Base-by-base conservation (phyloP, 2,888 invertebrate species). In the Gortyna flavago region DNA sequence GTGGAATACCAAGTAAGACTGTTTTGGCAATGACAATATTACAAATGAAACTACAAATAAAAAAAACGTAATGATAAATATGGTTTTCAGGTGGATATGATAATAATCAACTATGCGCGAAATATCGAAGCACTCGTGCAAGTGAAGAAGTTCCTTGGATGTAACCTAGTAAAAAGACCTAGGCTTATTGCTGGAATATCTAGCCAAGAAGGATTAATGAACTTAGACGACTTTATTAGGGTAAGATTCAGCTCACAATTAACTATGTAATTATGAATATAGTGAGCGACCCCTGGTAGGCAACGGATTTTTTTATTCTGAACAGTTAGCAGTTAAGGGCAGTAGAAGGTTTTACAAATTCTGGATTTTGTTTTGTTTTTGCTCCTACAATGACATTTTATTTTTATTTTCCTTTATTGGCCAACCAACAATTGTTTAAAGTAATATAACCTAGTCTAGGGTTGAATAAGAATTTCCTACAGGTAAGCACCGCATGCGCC, bases 1-100 rank as follows among this genome's bases (percentile, higher is more conserved):
- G 57, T 92, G 67, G 90, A 93, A 68, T 87, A 92, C 85, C 88
- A 93, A 89, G 94, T 94, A 86, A 13, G 44, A n/a, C n/a, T 51
- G 65, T 62, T 35, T 44, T 61, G n/a, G 8, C 1, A 61, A 44
- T 35, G 2, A 51, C 29, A 79, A 62, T 62, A 35, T 35, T 41
- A 41, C 8, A 41, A 61, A 13, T 67, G 1, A 0, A 57, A 57
- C 21, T 51, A 61, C 3, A 59, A 32, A 77, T 16, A n/a, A 13
- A 5, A 48, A 57, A 69, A 25, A 9, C n/a, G n/a, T n/a, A 65
- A 61, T 44, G 1, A 51, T 29, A 32, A 51, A 57, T 25, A n/a
- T 54, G 48, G 0, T 44, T 89, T 91, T 68, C 73, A 94, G 94
- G 85, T 93, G 16, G 93, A 93, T 54, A 90, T 93, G 84, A 76